phyloP scores from a whole-genome alignment of 2,113 vertebrate species.

The Atlantisia rogersi region DNA sequence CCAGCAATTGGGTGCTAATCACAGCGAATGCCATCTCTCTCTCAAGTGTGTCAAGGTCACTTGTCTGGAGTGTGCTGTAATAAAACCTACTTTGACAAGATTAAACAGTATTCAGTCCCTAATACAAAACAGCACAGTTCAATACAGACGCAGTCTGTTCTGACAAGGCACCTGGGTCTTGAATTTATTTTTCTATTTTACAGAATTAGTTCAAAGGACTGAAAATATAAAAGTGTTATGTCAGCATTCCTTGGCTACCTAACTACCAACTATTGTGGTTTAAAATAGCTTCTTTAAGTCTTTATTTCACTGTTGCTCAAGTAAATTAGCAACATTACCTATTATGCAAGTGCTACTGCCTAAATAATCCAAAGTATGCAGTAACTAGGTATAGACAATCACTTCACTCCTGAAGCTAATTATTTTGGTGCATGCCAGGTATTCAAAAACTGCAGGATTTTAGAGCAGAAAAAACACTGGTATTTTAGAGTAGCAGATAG shows the following conservation, averaged over 20 bases:
- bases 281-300: not conserved
- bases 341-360: not conserved
- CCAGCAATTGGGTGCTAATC: not conserved
- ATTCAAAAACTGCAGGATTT: not conserved
- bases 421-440: not conserved
- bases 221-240: not conserved
- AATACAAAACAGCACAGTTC: not conserved
- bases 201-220: conserved; percentile 16
- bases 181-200: conserved; percentile 1
- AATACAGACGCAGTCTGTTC: accelerated
- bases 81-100: not conserved
- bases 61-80: not conserved
- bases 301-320: not conserved
- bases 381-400: not conserved
- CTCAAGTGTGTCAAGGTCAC: not conserved
- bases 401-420: not conserved
- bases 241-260: not conserved
- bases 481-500: not conserved
- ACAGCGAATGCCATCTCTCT: not conserved
- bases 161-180: not conserved
- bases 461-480: not conserved
- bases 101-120: not conserved
- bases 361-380: not conserved
- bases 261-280: not conserved
- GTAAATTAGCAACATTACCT: not conserved